phyloP scores from a whole-genome alignment of 23 tunicate genomes.

The Botrylloides violaceus region DNA sequence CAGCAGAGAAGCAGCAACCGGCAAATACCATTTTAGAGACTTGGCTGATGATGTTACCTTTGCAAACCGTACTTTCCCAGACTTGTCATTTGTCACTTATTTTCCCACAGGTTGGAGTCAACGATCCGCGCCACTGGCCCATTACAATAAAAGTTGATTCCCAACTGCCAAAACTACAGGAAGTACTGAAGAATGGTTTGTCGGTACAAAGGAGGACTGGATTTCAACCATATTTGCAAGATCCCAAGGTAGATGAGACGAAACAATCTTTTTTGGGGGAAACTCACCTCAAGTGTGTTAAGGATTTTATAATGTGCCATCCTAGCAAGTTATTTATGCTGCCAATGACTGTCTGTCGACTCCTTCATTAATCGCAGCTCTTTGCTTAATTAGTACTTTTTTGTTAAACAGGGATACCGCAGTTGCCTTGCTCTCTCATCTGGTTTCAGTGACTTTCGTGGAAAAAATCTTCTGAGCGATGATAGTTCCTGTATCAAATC shows the following conservation, averaged over 20 bases:
- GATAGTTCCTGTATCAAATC: background rate
- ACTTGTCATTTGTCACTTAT: no score
- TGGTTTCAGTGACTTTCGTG: background rate
- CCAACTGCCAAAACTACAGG: slow-evolving; percentile 34
- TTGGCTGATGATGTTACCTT: no score
- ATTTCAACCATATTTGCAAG: slow-evolving; percentile 66
- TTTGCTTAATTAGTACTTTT: no score
- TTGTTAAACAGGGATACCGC: slow-evolving; percentile 32
- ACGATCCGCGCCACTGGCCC: slow-evolving; percentile 62
- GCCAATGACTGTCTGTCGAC: no score
- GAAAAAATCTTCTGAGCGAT: background rate
- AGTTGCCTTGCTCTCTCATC: slow-evolving; percentile 30
- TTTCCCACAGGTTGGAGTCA: background rate
- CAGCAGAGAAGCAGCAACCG: no score
- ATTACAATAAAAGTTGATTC: slow-evolving; percentile 27
- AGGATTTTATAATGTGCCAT: no score
- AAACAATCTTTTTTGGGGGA: background rate
- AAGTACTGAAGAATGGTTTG: slow-evolving; percentile 51
- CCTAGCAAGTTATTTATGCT: no score
- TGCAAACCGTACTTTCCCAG: no score
- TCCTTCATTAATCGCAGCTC: no score
- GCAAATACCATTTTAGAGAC: no score
- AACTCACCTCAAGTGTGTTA: no score
- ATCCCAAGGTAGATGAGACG: slow-evolving; percentile 43
- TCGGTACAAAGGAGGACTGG: slow-evolving; percentile 69